Conservation (phyloP, 2,888 invertebrate genomes). For the Anodontia alba region DNA sequence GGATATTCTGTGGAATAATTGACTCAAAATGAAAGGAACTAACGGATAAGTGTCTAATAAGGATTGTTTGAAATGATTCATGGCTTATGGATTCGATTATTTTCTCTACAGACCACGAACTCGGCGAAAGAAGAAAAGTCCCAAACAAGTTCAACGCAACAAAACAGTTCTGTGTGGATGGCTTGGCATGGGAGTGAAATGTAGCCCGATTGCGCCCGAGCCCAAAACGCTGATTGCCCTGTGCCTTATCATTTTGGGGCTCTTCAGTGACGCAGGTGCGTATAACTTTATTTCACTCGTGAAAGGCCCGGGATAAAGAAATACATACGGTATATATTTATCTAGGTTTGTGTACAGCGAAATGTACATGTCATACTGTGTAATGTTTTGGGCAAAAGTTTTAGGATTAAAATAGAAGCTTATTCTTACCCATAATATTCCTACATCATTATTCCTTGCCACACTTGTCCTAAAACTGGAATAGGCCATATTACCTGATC, state of each 20-base stretch:
- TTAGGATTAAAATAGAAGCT: too few relatives aligned
- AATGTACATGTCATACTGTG: too few relatives aligned
- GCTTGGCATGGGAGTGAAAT: slow-evolving; percentile 21
- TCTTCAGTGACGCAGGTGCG: slow-evolving; percentile 30
- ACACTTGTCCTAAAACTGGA: too few relatives aligned
- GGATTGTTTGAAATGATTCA: slow-evolving; percentile 52
- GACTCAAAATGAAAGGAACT: neutral
- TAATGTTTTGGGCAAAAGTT: too few relatives aligned
- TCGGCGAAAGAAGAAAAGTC: slow-evolving; percentile 39
- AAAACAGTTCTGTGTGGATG: slow-evolving; percentile 10
- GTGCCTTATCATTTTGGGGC: slow-evolving; percentile 10
- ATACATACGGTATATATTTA: too few relatives aligned
- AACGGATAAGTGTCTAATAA: neutral
- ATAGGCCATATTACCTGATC: too few relatives aligned
- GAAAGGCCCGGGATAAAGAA: too few relatives aligned
- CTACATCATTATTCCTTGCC: too few relatives aligned
- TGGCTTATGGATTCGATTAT: slow-evolving; percentile 64
- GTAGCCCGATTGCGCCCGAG: neutral
- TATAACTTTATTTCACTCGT: too few relatives aligned
- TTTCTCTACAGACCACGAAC: slow-evolving; percentile 52
- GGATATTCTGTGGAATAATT: neutral
- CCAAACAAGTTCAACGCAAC: neutral
- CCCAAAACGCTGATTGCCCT: neutral
- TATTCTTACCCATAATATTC: too few relatives aligned
- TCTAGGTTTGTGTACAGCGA: too few relatives aligned